Base-by-base conservation (phyloP, 2,888 invertebrate species). In the Bembecia ichneumoniformis region DNA sequence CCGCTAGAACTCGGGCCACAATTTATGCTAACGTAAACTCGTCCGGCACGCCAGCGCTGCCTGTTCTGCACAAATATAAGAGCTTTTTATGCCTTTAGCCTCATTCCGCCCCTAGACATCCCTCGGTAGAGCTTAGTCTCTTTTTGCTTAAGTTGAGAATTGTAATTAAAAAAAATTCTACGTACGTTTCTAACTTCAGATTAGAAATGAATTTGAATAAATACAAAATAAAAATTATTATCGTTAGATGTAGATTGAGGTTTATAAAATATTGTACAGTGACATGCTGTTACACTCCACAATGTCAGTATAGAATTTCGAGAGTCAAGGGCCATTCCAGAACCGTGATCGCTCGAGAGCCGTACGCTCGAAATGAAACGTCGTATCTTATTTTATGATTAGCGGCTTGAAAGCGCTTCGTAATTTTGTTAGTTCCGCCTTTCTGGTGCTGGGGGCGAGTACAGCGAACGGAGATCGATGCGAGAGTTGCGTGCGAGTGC, bases 351-450 rank as follows among this genome's bases (percentile, higher is more conserved):
- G 77, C 82, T 82, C 70, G 80, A 83, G 83, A 82, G 84, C 78
- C 74, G 78, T 82, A 84, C 83, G 83, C 80, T 82, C 82, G 82
- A 84, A 86, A 87, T 87, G 87, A 86, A 87, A 87, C 87, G 87
- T 86, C 87, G 87, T 87, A 86, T 87, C 87, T 87, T 87, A 87
- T 87, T 86, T 86, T 86, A 86, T 87, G 87, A 87, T 87, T 87
- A 87, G 87, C 86, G 87, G 87, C 87, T 83, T 83, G 86, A 86
- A 84, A 86, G 86, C 86, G 84, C 87, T 86, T 82, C 84, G 87
- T 87, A 86, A 87, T 87, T 86, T 86, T 86, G 87, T 87, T 87
- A 86, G 87, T 87, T 87, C 87, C 87, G 87, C 87, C 87, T 86
- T 87, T 87, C 84, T 86, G 87, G 84, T 84, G 86, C 87, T 84